Conservation (phyloP, 2,888 invertebrate species). For the Drosophila macrothrix region DNA sequence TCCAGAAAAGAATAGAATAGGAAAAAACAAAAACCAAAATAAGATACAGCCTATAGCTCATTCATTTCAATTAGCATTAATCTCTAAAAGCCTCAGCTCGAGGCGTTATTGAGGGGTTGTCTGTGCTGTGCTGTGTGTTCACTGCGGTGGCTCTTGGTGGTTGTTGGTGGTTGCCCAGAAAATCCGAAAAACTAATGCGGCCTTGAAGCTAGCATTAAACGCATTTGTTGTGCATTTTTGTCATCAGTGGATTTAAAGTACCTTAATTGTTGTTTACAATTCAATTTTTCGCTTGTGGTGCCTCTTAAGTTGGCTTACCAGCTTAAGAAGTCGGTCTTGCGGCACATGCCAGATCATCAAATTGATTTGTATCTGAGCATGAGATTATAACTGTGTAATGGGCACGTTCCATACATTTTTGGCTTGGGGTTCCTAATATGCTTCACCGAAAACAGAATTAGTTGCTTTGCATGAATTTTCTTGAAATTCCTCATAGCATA, state of each 20-base stretch:
- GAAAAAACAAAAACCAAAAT: neutral
- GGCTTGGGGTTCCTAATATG: neutral
- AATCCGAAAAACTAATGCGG: constrained; percentile 53
- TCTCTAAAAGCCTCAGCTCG: constrained; percentile 34
- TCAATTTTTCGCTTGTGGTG: constrained; percentile 31
- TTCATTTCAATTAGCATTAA: constrained; percentile 72
- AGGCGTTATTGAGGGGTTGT: neutral
- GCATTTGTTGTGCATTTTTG: constrained; percentile 52
- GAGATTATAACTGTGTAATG: constrained; percentile 10
- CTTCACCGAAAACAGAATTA: neutral
- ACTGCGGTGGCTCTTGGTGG: constrained; percentile 26
- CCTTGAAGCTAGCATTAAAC: constrained; percentile 34
- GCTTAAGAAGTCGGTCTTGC: constrained; percentile 24
- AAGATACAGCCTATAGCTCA: constrained; percentile 23
- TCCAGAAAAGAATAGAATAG: neutral
- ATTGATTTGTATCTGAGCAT: constrained; percentile 19
- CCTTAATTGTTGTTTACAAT: constrained; percentile 75
- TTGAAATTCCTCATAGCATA: neutral
- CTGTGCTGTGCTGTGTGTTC: neutral
- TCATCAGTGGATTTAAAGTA: constrained; percentile 45
- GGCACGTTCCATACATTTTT: constrained; percentile 11
- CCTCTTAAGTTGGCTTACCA: constrained; percentile 40
- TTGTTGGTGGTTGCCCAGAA: constrained; percentile 35
- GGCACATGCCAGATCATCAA: constrained; percentile 28
- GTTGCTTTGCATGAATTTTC: neutral